These are phyloP conservation scores for Acridotheres tristis DNA, from an alignment of 2,797 vertebrate species.

Conservation along the genomic window DNA sequence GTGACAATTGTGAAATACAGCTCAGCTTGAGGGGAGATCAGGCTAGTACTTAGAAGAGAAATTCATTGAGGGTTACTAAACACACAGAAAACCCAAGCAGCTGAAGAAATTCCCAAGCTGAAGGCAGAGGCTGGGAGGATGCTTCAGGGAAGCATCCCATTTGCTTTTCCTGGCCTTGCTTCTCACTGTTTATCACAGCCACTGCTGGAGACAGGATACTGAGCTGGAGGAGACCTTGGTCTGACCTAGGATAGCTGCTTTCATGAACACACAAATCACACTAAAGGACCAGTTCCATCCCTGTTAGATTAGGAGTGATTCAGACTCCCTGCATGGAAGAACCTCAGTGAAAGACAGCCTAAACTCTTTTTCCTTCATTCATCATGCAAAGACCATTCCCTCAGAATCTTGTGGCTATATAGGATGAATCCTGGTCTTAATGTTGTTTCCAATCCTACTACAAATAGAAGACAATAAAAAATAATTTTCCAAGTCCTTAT, in stretches of 20 bases:
- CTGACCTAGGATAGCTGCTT: background rate
- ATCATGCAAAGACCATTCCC: background rate
- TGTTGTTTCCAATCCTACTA: background rate
- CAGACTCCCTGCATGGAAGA: background rate
- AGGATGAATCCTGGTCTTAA: background rate
- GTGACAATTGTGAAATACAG: background rate
- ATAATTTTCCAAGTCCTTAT: background rate
- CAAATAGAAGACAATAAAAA: background rate
- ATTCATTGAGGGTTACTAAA: background rate
- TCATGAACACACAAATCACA: background rate
- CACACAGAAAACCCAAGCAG: background rate
- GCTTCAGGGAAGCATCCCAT: background rate
- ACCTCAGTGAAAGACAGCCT: fast-evolving
- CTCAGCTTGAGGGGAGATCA: background rate
- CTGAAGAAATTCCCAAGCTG: background rate
- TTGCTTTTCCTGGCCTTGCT: conserved; percentile 29
- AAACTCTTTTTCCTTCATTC: background rate
- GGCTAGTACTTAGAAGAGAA: background rate
- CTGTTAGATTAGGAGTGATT: background rate
- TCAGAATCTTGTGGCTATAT: background rate
- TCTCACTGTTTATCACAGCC: background rate
- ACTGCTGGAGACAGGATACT: conserved; percentile 2
- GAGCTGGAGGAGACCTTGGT: background rate
- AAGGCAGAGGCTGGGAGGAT: background rate
- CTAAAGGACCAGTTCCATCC: background rate